Evolutionary conservation across 2,113 vertebrate species (phyloP).

Genomic region (Chitala chitala): DNA sequence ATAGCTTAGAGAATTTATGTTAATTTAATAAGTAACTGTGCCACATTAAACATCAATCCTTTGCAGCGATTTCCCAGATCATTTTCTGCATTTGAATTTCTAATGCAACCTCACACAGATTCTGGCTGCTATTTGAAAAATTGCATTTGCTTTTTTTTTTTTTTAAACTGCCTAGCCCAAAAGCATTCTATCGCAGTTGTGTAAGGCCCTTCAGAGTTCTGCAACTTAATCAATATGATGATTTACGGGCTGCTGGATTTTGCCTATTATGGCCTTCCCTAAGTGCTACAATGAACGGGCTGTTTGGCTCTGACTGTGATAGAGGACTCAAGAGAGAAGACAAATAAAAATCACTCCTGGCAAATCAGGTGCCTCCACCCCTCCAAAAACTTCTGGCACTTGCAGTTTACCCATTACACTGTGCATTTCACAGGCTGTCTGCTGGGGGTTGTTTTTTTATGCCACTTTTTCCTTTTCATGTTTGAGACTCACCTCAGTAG

Average conservation of each 20-base stretch:
- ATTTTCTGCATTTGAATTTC: slow-evolving; percentile 45
- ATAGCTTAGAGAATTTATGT: slow-evolving; percentile 54
- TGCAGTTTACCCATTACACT: slow-evolving; percentile 8
- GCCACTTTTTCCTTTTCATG: not conserved
- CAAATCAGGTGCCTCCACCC: not conserved
- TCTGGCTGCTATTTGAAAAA: slow-evolving; percentile 31
- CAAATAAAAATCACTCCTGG: slow-evolving; percentile 34
- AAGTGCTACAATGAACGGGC: slow-evolving; percentile 36
- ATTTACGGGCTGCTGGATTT: slow-evolving; percentile 48
- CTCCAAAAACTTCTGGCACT: not conserved
- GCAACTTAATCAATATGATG: slow-evolving; percentile 46
- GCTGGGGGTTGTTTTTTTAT: not conserved
- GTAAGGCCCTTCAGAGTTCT: slow-evolving; percentile 30
- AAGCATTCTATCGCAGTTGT: slow-evolving; percentile 27
- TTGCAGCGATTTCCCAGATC: slow-evolving; percentile 39
- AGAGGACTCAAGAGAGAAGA: slow-evolving; percentile 53
- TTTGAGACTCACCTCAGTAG: slow-evolving; percentile 2
- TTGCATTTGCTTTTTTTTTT: slow-evolving; percentile 10
- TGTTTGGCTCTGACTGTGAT: slow-evolving; percentile 47
- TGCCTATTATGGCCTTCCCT: slow-evolving; percentile 29
- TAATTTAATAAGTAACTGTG: slow-evolving; percentile 52
- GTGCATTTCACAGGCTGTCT: slow-evolving; percentile 4
- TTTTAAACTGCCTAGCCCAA: slow-evolving; percentile 25
- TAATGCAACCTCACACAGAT: slow-evolving; percentile 54
- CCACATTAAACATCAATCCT: slow-evolving; percentile 45